These are phyloP conservation scores for Odontothrips loti DNA, from an alignment of 2,888 invertebrate species.

Conservation along the genomic window DNA sequence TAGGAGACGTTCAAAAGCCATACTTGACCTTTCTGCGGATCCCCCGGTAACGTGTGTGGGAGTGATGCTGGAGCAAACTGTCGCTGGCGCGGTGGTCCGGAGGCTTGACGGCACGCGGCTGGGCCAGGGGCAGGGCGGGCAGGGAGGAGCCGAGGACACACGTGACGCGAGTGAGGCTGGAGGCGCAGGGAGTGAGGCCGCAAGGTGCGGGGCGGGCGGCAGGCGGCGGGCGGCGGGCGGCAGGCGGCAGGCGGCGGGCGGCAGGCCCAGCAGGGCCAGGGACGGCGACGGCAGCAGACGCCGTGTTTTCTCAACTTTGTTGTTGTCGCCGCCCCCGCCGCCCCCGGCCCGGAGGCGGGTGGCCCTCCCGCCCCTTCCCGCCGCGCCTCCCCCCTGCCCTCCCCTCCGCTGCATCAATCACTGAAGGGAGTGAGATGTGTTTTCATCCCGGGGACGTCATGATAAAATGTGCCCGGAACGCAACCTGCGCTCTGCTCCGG, in stretches of 20 bases:
- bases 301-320: conserved; percentile 11
- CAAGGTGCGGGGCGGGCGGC: neutral
- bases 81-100: too few species aligned
- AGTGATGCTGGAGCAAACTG: too few species aligned
- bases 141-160: too few species aligned
- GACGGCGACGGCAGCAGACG: neutral
- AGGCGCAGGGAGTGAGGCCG: neutral
- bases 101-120: too few species aligned
- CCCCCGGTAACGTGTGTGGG: too few species aligned
- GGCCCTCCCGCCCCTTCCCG: neutral
- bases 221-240: neutral
- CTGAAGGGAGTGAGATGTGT: conserved; percentile 14
- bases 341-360: neutral
- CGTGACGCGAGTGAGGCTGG: too few species aligned
- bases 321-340: neutral
- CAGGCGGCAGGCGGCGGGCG: neutral
- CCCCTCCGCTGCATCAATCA: conserved; percentile 12
- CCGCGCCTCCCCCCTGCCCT: neutral
- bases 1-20: too few species aligned
- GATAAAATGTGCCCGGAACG: conserved; percentile 9
- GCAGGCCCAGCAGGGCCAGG: neutral
- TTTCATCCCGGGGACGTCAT: neutral
- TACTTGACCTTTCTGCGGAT: too few species aligned
- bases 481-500: neutral
- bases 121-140: too few species aligned